Conservation (phyloP, 2,113 vertebrate species). For the Spilogale gracilis region DNA sequence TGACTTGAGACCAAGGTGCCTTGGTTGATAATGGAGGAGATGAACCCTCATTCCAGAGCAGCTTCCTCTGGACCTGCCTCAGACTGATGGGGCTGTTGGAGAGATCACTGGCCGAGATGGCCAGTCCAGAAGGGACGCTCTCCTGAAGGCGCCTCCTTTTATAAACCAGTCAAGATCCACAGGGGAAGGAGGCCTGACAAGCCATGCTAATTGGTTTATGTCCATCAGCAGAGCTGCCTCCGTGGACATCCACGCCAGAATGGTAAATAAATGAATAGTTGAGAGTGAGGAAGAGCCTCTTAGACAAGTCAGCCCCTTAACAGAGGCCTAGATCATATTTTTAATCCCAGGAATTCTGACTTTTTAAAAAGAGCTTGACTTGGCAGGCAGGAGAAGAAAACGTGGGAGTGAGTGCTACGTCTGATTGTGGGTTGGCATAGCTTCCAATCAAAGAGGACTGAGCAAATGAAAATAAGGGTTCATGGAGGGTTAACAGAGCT, state of each 20-base stretch:
- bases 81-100: not conserved
- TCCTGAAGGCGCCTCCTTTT: not conserved
- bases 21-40: not conserved
- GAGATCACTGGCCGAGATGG: not conserved
- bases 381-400: constrained; percentile 58
- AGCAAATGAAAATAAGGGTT: constrained; percentile 71
- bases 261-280: constrained; percentile 33
- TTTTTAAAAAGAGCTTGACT: constrained; percentile 61
- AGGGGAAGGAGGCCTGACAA: not conserved
- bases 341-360: constrained; percentile 65
- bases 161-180: not conserved
- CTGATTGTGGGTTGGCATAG: not conserved
- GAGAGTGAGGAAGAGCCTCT: constrained; percentile 7
- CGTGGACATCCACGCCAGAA: not conserved
- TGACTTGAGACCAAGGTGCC: not conserved
- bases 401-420: constrained; percentile 4
- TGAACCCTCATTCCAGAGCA: not conserved
- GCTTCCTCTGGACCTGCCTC: not conserved
- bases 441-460: constrained; percentile 52
- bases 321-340: constrained; percentile 26
- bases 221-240: not conserved
- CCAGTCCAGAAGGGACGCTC: too few relatives aligned
- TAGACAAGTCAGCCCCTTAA: not conserved
- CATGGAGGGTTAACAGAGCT: constrained; percentile 81
- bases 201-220: not conserved